Percentiles rank a stretch among this genome's conserved stretches.
Conservation (phyloP, 2,113 vertebrate species). For the Sebastes fasciatus region DNA sequence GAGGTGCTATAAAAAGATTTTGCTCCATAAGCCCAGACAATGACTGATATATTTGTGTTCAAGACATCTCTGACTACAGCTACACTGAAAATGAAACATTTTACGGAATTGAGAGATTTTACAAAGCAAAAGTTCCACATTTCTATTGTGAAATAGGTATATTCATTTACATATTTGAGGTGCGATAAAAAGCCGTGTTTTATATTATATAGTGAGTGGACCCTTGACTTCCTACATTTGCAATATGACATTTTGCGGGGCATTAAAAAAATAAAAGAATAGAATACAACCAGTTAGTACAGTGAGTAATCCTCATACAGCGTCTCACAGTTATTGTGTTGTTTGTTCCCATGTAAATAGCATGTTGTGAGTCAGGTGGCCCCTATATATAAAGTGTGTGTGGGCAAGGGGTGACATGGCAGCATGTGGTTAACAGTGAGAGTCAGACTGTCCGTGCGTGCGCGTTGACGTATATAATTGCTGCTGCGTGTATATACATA, state of each 20-base stretch:
- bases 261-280: background rate
- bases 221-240: background rate
- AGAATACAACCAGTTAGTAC: background rate
- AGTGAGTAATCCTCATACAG: background rate
- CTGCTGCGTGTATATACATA: conserved; percentile 9
- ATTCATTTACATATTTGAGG: too few species aligned
- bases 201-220: too few species aligned
- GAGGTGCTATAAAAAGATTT: too few species aligned
- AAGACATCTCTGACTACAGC: too few species aligned
- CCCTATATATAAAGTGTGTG: conserved; percentile 51
- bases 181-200: too few species aligned
- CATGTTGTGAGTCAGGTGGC: conserved; percentile 29
- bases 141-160: too few species aligned
- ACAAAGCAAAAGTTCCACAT: too few species aligned
- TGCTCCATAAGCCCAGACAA: too few species aligned
- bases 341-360: conserved; percentile 23
- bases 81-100: too few species aligned
- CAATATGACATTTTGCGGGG: background rate
- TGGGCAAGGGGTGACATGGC: conserved; percentile 52
- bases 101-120: too few species aligned
- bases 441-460: conserved; percentile 18
- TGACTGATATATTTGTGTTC: too few species aligned
- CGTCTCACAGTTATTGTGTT: conserved; percentile 2
- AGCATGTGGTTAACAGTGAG: conserved; percentile 35
- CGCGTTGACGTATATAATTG: background rate